Evolutionary conservation across 2,888 invertebrate species (phyloP).

Genomic region (Chymomyza caudatula): DNA sequence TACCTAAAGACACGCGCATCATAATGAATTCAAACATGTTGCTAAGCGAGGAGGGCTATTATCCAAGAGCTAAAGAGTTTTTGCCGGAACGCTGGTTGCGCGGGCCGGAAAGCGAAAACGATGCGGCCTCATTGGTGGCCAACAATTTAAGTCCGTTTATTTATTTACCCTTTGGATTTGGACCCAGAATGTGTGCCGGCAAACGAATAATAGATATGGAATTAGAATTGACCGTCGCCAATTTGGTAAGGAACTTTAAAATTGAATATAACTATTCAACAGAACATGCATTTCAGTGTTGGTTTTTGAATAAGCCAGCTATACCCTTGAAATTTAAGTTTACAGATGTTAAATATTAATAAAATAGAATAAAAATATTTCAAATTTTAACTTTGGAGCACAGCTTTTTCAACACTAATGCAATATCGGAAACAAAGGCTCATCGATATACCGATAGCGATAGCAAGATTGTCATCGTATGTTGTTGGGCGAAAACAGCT

Average conservation of each 20-base stretch:
- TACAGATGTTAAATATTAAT: constrained; percentile 38
- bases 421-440: not conserved
- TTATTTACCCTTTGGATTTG: constrained; percentile 72
- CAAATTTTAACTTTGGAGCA: not conserved
- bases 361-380: not conserved
- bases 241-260: constrained; percentile 75
- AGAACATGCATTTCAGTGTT: constrained; percentile 52
- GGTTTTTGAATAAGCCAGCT: constrained; percentile 68
- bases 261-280: constrained; percentile 75
- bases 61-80: constrained; percentile 81
- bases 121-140: constrained; percentile 68
- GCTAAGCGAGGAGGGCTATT: constrained; percentile 82
- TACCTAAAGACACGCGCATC: constrained; percentile 83
- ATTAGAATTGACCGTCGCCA: constrained; percentile 80
- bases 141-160: constrained; percentile 55
- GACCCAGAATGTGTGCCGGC: constrained; percentile 82
- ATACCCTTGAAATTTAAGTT: constrained; percentile 77
- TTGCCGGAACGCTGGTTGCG: constrained; percentile 87
- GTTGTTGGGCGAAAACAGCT: not conserved
- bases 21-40: constrained; percentile 84
- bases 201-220: constrained; percentile 86
- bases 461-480: not conserved
- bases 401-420: not conserved
- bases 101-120: constrained; percentile 79
- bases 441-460: not conserved